Base-by-base conservation (phyloP, 2,113 vertebrate genomes). In the Grantiella picta region DNA sequence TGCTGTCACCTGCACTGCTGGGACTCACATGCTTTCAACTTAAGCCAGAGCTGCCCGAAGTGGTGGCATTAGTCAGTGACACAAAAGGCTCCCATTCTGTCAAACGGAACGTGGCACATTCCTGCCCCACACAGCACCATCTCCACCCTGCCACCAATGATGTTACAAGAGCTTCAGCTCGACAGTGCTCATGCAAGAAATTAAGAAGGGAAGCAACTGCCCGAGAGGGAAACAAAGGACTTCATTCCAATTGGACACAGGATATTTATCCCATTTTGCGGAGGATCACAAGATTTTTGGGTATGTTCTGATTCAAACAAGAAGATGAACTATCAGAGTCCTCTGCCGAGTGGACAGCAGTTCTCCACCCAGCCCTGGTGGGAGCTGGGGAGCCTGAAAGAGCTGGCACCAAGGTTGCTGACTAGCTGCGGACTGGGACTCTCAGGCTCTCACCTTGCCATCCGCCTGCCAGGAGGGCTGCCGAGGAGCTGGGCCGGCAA, bases 391-490 rank as follows among this genome's bases (percentile, higher is more conserved):
- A 97, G 96, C 96, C 96, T 96, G 94, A 92, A 97, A 84, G 94
- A 92, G 81, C 73, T 96, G 92, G 96, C 69, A 96, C 80, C 72
- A 21, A 82, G 50, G 89, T 60, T 92, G 95, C 91, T 97, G 92
- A 95, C 47, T 93, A 97, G 83, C 95, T 94, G 92, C 70, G 70
- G 92, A 95, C 90, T 88, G 93, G 94, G 89, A 95, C 93, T 88
- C 92, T 86, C 92, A 96, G 96, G 96, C 95, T 97, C 95, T 97
- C 94, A 97, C 95, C 96, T 96, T 95, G 93, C 94, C 94, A 95
- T 96, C 95, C 95, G 93, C 94, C 95, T 88, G 90, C 95, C 94
- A 70, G 94, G 95, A 91, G 92, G 92, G 90, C 95, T 92, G 96
- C 96, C 80, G 96, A 97, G 91, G 96, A 97, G 95, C 95, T 97